Percentiles rank a stretch among this genome's conserved stretches.
Conservation (phyloP, 2,888 invertebrate genomes). For the Caenorhabditis zanzibari region DNA sequence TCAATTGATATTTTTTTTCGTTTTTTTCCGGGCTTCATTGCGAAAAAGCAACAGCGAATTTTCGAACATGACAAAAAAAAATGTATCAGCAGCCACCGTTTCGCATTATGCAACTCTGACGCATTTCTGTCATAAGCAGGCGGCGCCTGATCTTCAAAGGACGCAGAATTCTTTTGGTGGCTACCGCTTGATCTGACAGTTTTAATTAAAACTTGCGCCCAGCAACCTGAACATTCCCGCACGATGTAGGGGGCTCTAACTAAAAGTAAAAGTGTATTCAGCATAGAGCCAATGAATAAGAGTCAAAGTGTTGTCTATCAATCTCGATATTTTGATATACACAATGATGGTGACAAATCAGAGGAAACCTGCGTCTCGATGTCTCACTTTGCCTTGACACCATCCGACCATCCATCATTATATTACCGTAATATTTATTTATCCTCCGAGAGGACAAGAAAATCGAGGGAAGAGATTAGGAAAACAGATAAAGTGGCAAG, state of each 20-base stretch:
- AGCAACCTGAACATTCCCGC: not conserved
- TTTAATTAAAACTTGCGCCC: constrained; percentile 58
- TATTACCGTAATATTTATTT: constrained; percentile 64
- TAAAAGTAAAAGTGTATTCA: not conserved
- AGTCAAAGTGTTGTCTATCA: not conserved
- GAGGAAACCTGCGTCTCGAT: constrained; percentile 39
- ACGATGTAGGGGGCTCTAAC: not conserved
- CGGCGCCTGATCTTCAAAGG: constrained; percentile 23
- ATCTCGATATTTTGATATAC: constrained; percentile 36
- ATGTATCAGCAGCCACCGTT: not conserved
- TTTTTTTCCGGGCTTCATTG: too few relatives aligned
- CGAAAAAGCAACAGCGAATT: not conserved
- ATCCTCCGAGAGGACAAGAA: constrained; percentile 47
- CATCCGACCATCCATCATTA: constrained; percentile 47
- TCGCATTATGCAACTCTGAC: constrained; percentile 44
- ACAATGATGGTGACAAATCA: constrained; percentile 51
- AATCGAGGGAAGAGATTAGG: constrained; percentile 50
- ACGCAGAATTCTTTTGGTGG: constrained; percentile 44
- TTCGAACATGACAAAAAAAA: not conserved
- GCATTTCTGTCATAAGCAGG: constrained; percentile 41
- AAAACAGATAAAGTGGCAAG: constrained; percentile 58
- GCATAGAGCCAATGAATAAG: constrained; percentile 23
- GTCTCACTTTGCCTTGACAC: constrained; percentile 52
- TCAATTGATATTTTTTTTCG: too few relatives aligned
- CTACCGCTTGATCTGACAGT: constrained; percentile 46